These are phyloP conservation scores for Clusia tigrina DNA, from an alignment of 2,888 invertebrate species.

Conservation along the genomic window DNA sequence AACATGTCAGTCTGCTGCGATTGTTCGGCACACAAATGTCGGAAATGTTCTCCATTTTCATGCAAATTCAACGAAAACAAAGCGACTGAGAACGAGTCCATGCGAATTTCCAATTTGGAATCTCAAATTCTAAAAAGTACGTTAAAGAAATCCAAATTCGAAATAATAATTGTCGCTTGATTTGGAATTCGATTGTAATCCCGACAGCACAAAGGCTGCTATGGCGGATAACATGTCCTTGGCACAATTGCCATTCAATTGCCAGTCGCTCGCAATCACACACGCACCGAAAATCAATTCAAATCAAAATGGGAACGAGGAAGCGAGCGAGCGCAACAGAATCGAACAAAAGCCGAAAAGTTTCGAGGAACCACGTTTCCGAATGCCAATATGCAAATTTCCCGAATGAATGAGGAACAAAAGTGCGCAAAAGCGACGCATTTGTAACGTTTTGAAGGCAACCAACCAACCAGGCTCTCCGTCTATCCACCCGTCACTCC, in stretches of 20 bases:
- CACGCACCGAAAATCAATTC: slow-evolving; percentile 9
- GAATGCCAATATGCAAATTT: slow-evolving; percentile 37
- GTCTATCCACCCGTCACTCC: slow-evolving; percentile 16
- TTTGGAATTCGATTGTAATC: slow-evolving; percentile 33
- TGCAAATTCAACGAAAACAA: not conserved
- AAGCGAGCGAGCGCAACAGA: slow-evolving; percentile 34
- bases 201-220: not conserved
- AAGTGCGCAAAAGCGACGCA: slow-evolving; percentile 29
- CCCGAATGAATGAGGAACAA: slow-evolving; percentile 5
- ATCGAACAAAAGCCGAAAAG: slow-evolving; percentile 30
- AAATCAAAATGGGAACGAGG: slow-evolving; percentile 9
- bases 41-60: not conserved
- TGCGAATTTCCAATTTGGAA: slow-evolving; percentile 10
- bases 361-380: slow-evolving; percentile 7
- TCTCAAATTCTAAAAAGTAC: not conserved
- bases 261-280: slow-evolving; percentile 7
- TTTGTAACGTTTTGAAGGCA: slow-evolving; percentile 24
- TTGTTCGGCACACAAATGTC: not conserved
- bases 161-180: slow-evolving; percentile 41
- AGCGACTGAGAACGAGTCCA: not conserved
- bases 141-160: slow-evolving; percentile 23
- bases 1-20: no score
- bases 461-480: slow-evolving; percentile 13
- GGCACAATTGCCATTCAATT: slow-evolving; percentile 2
- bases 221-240: not conserved